These are phyloP conservation scores for Athalia circularis DNA, from an alignment of 2,888 invertebrate species.

Conservation along the genomic window DNA sequence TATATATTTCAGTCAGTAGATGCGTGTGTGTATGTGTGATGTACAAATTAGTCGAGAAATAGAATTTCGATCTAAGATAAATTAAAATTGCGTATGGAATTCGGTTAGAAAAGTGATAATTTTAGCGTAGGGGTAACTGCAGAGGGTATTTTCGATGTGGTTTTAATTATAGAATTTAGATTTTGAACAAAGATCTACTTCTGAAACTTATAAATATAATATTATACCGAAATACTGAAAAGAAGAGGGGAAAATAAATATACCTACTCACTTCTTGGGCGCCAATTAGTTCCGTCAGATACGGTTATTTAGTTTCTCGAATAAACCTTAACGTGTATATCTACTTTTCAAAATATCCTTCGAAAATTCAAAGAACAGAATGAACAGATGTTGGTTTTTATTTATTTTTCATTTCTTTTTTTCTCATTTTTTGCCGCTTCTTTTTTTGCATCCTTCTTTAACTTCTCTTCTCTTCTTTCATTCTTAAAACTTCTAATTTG, in stretches of 20 bases:
- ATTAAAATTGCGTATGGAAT: too few species aligned
- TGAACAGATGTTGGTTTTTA: too few species aligned
- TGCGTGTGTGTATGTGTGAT: too few species aligned
- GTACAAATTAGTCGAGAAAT: too few species aligned
- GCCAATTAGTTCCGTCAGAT: constrained; percentile 45
- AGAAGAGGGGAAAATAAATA: background rate
- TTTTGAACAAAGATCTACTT: constrained; percentile 38
- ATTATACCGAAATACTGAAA: background rate
- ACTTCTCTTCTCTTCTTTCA: too few species aligned
- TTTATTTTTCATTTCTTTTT: too few species aligned
- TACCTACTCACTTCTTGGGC: background rate
- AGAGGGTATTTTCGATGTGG: constrained; percentile 6
- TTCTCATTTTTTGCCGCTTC: too few species aligned
- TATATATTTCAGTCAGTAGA: too few species aligned
- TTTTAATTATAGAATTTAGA: constrained; percentile 39
- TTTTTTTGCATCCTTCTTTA: too few species aligned
- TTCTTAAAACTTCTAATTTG: too few species aligned
- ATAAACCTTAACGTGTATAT: background rate
- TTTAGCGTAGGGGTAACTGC: background rate
- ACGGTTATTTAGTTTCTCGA: constrained; percentile 20
- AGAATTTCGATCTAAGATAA: too few species aligned
- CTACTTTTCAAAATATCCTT: constrained; percentile 3
- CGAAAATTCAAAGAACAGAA: background rate
- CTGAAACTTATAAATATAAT: background rate
- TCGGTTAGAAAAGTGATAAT: too few species aligned